Percentiles rank a stretch among this genome's conserved stretches.
phyloP scores from a whole-genome alignment of 1,140 invertebrate species.

The Habropoda laboriosa region DNA sequence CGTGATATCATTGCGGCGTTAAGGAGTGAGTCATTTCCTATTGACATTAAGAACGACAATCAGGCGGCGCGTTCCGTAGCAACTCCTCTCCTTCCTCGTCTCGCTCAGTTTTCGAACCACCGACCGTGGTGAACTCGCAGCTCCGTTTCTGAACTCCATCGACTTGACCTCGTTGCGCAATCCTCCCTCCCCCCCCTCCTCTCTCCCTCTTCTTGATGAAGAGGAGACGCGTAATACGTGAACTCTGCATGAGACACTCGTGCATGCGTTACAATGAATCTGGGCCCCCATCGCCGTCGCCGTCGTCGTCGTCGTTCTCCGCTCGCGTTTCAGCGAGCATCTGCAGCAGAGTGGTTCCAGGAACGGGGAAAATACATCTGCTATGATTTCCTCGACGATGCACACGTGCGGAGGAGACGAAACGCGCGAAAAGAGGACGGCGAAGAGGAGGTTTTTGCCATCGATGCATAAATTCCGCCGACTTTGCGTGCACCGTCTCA shows the following conservation, averaged over 20 bases:
- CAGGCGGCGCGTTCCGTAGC: conserved; percentile 35
- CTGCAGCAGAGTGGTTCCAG: conserved; percentile 16
- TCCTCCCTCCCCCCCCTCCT: too few species aligned
- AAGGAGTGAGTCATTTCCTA: conserved; percentile 72
- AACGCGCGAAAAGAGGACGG: not conserved
- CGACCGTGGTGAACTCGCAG: conserved; percentile 41
- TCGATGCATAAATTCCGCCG: conserved; percentile 46
- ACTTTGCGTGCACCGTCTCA: conserved; percentile 45
- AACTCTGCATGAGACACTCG: not conserved
- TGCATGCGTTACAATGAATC: conserved; percentile 47
- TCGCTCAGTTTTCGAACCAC: conserved; percentile 23
- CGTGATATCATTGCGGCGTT: conserved; percentile 68
- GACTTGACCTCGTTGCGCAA: conserved; percentile 66
- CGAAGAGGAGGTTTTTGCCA: conserved; percentile 13
- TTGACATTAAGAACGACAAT: conserved; percentile 68
- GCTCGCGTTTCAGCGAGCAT: conserved; percentile 13
- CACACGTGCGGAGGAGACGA: not conserved
- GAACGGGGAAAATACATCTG: conserved; percentile 25
- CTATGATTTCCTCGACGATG: conserved; percentile 14
- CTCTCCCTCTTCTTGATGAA: too few species aligned
- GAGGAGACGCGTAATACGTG: not conserved
- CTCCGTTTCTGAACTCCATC: not conserved
- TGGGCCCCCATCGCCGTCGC: not conserved
- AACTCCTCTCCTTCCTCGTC: not conserved
- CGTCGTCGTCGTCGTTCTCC: not conserved